Evolutionary conservation across 2,888 invertebrate species (phyloP).

Genomic region (Epirrita christyi): DNA sequence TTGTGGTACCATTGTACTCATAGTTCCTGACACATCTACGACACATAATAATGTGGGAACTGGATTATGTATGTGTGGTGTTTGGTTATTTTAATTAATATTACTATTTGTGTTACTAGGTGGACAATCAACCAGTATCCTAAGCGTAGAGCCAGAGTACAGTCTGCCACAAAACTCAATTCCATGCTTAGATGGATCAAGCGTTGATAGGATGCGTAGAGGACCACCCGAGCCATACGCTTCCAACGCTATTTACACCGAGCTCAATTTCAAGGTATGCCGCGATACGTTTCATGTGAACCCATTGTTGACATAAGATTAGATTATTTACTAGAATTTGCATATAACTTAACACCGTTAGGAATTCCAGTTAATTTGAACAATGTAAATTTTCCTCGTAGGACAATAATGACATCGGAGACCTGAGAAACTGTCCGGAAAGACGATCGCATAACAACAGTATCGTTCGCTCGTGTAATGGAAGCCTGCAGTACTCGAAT

Average conservation of each 20-base stretch:
- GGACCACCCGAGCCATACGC: constrained; percentile 80
- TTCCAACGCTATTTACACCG: constrained; percentile 81
- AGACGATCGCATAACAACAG: constrained; percentile 81
- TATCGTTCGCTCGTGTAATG: constrained; percentile 80
- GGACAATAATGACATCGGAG: constrained; percentile 78
- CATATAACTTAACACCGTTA: constrained; percentile 45
- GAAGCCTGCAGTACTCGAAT: constrained; percentile 79
- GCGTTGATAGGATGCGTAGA: constrained; percentile 74
- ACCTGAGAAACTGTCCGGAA: constrained; percentile 75
- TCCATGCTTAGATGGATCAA: constrained; percentile 74
- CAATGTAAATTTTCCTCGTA: constrained; percentile 62
- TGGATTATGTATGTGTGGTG: too few species aligned
- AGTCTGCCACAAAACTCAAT: constrained; percentile 80
- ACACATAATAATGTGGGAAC: too few species aligned
- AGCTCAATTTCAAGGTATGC: constrained; percentile 82
- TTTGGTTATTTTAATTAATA: neutral
- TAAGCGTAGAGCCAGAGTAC: constrained; percentile 78
- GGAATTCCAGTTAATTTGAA: constrained; percentile 40
- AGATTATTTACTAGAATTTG: constrained; percentile 69
- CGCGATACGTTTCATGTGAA: constrained; percentile 69
- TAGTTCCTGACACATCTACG: too few species aligned
- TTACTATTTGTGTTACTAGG: constrained; percentile 51
- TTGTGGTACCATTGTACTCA: too few species aligned
- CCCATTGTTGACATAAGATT: constrained; percentile 62
- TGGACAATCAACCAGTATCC: constrained; percentile 75